phyloP scores from a whole-genome alignment of 1,140 invertebrate species.

The Aphis gossypii region DNA sequence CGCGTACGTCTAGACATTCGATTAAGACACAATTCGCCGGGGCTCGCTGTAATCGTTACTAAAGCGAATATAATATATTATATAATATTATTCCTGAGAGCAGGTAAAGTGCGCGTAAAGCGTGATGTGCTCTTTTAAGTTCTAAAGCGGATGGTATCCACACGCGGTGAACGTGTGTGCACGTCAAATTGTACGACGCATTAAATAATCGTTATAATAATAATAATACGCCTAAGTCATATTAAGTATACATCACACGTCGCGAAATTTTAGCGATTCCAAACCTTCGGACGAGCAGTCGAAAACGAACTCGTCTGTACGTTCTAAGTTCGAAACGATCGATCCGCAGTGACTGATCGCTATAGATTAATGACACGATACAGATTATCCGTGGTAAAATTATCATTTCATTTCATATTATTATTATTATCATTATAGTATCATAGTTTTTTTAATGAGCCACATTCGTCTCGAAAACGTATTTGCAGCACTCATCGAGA shows the following conservation, averaged over 20 bases:
- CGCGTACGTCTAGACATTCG: not conserved
- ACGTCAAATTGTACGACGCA: not conserved
- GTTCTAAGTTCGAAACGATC: not conserved
- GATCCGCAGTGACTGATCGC: not conserved
- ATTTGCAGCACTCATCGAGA: not conserved
- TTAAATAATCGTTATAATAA: not conserved
- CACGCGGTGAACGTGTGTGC: not conserved
- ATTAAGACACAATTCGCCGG: not conserved
- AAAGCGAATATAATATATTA: not conserved
- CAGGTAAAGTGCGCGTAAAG: not conserved
- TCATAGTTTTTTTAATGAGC: not conserved
- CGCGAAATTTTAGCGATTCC: not conserved
- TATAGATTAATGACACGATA: not conserved
- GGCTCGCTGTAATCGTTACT: not conserved
- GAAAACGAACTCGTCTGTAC: not conserved
- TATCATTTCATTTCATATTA: not conserved
- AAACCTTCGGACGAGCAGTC: not conserved
- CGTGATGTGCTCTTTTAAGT: not conserved
- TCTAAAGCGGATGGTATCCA: not conserved
- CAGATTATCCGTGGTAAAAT: not conserved
- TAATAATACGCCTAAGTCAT: too few relatives aligned
- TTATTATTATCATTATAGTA: not conserved
- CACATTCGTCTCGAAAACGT: not conserved
- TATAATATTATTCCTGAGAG: not conserved
- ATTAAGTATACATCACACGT: not conserved